Conservation (phyloP, 2,113 vertebrate genomes). For the Colinus virginianus region DNA sequence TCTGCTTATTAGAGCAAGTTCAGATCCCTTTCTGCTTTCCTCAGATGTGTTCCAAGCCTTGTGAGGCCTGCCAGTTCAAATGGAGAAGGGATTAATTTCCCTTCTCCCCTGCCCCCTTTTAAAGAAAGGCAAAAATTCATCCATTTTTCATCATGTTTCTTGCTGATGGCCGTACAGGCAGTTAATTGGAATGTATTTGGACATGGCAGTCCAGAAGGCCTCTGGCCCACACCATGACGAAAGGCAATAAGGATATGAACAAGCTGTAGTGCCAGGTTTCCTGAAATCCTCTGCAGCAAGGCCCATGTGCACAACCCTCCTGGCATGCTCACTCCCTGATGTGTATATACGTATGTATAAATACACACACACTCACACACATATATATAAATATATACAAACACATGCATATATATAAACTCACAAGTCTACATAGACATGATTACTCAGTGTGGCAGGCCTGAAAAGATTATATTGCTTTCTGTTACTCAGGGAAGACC, state of each 20-base stretch:
- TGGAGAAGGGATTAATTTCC: background rate
- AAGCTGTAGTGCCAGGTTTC: background rate
- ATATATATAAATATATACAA: background rate
- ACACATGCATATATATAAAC: background rate
- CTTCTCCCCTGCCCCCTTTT: background rate
- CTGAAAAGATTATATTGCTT: slow-evolving; percentile 1
- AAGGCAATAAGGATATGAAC: background rate
- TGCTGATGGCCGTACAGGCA: background rate
- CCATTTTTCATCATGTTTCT: slow-evolving; percentile 13
- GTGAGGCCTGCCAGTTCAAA: slow-evolving; percentile 25
- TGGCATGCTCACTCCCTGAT: background rate
- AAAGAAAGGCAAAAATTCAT: background rate
- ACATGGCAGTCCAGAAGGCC: slow-evolving; percentile 1
- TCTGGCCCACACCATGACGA: background rate
- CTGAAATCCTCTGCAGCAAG: background rate
- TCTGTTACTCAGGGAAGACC: background rate
- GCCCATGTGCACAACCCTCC: background rate
- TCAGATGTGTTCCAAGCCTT: slow-evolving; percentile 46
- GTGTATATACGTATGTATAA: background rate
- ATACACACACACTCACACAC: background rate
- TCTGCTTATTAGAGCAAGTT: slow-evolving; percentile 71
- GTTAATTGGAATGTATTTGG: slow-evolving; percentile 18
- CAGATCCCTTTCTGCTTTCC: slow-evolving; percentile 25
- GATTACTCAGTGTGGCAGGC: background rate
- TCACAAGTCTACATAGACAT: background rate